Conservation (phyloP, 2,797 vertebrate genomes). For the Crax fasciolata region DNA sequence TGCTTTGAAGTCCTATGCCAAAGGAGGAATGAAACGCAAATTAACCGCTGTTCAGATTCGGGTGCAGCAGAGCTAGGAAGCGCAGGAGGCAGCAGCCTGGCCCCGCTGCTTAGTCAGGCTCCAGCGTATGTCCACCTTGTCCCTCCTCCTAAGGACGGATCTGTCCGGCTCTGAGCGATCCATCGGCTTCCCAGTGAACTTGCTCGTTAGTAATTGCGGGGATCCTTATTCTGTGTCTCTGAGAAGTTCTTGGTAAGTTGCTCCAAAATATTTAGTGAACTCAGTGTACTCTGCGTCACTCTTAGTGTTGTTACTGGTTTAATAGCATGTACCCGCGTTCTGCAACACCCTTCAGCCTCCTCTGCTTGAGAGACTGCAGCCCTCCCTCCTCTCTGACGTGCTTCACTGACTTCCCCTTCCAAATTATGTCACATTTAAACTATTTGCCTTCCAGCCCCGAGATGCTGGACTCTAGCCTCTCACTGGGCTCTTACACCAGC, state of each 20-base stretch:
- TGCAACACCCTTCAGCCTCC: not conserved
- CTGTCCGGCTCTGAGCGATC: rapidly evolving
- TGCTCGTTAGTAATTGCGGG: not conserved
- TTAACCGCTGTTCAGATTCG: not conserved
- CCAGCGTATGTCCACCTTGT: rapidly evolving
- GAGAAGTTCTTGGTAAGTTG: slow-evolving; percentile 38
- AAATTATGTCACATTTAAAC: slow-evolving; percentile 54
- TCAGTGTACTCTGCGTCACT: not conserved
- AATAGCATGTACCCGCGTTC: not conserved
- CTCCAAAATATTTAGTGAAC: not conserved
- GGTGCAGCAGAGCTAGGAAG: not conserved
- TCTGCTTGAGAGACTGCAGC: not conserved
- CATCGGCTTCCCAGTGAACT: not conserved
- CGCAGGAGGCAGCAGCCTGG: rapidly evolving
- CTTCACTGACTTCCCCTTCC: slow-evolving; percentile 45
- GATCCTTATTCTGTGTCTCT: not conserved
- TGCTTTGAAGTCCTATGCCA: slow-evolving; percentile 61
- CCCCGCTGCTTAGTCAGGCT: not conserved
- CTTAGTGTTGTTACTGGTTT: not conserved
- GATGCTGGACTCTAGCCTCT: slow-evolving; percentile 61
- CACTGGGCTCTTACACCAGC: slow-evolving; percentile 63
- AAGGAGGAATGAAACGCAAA: slow-evolving; percentile 30
- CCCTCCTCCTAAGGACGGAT: not conserved
- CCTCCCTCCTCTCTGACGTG: not conserved
- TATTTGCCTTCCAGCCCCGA: slow-evolving; percentile 71